Evolutionary conservation across 2,797 vertebrate species (phyloP), one percentile per base, ranked within the genome.

Genomic region (Eutrigla gurnardus): DNA sequence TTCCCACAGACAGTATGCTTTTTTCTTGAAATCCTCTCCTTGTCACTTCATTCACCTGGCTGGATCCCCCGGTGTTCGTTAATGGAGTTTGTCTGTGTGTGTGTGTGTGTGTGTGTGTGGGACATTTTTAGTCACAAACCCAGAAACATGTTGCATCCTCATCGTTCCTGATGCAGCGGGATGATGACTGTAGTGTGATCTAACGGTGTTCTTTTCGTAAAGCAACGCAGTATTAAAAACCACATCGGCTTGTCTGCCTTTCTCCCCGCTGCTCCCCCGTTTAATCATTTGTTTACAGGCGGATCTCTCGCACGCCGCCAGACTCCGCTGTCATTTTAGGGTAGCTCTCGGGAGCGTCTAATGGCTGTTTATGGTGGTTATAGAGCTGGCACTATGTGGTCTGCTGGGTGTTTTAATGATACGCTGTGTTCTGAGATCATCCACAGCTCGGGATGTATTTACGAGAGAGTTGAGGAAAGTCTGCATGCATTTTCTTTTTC

Each of bases 371-470:
- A 69, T 77, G 75, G 75, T 58, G 62, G 42, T 76, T 25, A 37
- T 53, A 59, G 71, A n/a, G 67, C 47, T 43, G 78, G 46, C 65
- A 58, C 53, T 50, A 25, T 25, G 14, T 47, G 75, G 61, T 81
- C 82, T 88, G 50, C 80, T 64, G 66, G 63, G 69, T 64, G 61
- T 63, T 86, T 70, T 88, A 88, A 88, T 91, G 76, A 89, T 77
- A 82, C 15, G 73, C 50, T 81, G 71, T 87, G 35, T 25, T 60
- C 65, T 82, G 70, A 78, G 80, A 74, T 86, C 73, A 76, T 77
- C 65, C 63, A 1, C 7, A 40, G 63, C 78, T 85, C 47, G 66
- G 53, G 39, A 72, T 77, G 65, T 73, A 15, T 84, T 85, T 59
- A 74, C 8, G 49, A 17, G 5, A 76, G 50, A 8, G 57, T 14